Evolutionary conservation across 2,888 invertebrate genomes (phyloP), one percentile per base, ranked within the genome.

Genomic region (Pinctada fucata): DNA sequence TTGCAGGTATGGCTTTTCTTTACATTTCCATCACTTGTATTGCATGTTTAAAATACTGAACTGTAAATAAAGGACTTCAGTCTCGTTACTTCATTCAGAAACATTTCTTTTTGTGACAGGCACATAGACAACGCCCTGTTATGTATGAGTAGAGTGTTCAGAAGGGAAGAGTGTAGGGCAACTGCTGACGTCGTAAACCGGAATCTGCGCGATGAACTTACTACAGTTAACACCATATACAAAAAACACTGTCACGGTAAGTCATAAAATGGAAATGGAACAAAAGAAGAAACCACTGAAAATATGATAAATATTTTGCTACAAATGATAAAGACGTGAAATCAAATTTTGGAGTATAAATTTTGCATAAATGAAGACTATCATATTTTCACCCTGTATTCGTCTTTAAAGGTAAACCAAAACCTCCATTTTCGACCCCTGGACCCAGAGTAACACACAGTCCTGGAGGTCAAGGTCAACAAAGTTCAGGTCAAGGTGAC

Each of bases 111-210:
- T 52, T 47, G 2, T 63, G 65, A 13, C 66, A 74, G 74, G 48
- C 48, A 74, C 45, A 74, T 74, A 13, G 52, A 74, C 50, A 51
- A 74, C 31, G 65, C 74, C 6, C 50, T 74, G 31, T 16, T 67
- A 3, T 74, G 74, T 16, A 74, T 74, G 74, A 49, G 66, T n/a
- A 49, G 65, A 3, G 74, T 74, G 2, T 51, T 74, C 49, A 66
- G 31, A 3, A 74, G 49, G 4, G n/a, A 65, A 48, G 50, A 74
- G 0, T 74, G 74, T 16, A 16, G 16, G 10, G 49, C n/a, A 50
- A 50, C 74, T 0, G 74, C 66, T 13, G 74, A 66, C 50, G 63
- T 74, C 3, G 66, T 74, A 10, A 74, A 74, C 66, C 47, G 51
- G 13, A 66, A 74, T 8, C 65, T 74, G 1, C 49, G 16, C 2